Percentiles rank a stretch among this genome's conserved stretches.
phyloP scores from a whole-genome alignment of 2,113 vertebrate genomes.

The Setophaga kirtlandii region DNA sequence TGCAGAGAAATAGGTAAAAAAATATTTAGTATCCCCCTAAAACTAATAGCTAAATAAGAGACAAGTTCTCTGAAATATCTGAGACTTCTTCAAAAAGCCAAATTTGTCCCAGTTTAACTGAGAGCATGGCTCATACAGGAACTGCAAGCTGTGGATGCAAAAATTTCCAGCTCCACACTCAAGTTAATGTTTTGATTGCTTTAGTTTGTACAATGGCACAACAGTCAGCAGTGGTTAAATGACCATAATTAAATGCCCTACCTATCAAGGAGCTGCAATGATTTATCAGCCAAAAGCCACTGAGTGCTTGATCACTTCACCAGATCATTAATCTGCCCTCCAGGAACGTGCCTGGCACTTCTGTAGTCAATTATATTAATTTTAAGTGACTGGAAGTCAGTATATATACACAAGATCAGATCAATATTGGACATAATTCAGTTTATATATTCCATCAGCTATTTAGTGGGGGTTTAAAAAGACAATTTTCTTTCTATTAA shows the following conservation, averaged over 20 bases:
- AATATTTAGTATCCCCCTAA: not conserved
- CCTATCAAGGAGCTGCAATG: conserved; percentile 10
- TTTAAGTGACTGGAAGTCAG: conserved; percentile 34
- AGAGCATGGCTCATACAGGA: rapidly evolving
- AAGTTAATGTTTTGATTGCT: not conserved
- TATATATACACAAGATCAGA: conserved; percentile 29
- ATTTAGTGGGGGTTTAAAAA: not conserved
- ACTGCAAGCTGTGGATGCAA: not conserved
- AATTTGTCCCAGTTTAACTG: not conserved
- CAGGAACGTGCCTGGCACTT: conserved; percentile 25
- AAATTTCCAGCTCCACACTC: not conserved
- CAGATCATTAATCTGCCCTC: conserved; percentile 54
- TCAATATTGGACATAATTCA: conserved; percentile 15
- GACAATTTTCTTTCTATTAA: not conserved
- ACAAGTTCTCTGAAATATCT: not conserved
- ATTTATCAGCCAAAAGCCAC: conserved; percentile 54
- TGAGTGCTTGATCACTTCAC: conserved; percentile 53
- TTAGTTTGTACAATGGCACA: not conserved
- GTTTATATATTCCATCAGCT: not conserved
- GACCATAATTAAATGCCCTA: conserved; percentile 27
- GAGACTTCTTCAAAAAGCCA: not conserved
- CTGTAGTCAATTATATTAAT: conserved; percentile 19
- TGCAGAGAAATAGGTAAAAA: not conserved
- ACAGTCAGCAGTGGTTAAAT: conserved; percentile 3
- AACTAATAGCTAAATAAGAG: not conserved